Evolutionary conservation across 2,113 vertebrate genomes (phyloP), one percentile per base, ranked within the genome.

Genomic region (Hippoglossus stenolepis): DNA sequence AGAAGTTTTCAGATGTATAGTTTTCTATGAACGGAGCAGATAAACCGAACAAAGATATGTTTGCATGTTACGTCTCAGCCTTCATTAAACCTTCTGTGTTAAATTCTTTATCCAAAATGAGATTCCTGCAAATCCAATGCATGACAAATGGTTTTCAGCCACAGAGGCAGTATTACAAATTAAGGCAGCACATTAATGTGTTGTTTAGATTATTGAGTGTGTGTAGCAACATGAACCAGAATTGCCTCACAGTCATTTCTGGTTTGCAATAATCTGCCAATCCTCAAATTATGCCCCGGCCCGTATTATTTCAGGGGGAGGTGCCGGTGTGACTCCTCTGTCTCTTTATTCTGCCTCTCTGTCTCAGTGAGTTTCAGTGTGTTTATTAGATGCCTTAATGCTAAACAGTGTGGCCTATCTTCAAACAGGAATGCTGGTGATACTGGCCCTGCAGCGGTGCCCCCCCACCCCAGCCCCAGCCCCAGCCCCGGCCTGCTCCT

Each of bases 401-500:
- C 87, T 85, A 78, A 86, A 82, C 88, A 87, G 84, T 78, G 60
- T 83, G 80, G 91, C 90, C 91, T 92, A 92, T 94, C 94, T 92
- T 93, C 89, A 93, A 92, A 92, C 87, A 85, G 88, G 91, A 89
- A 86, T 73, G 60, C 90, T 93, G 90, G 87, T 93, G 87, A 86
- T 85, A 83, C 66, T 83, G 75, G 81, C 89, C 92, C 89, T 90
- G 86, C 82, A 93, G 93, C 86, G 51, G 79, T 87, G 83, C 75
- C 75, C 75, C 40, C 18, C 23, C 75, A 1, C 31, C 5, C 5
- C 40, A 14, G 20, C 21, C 62, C 5, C 40, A 14, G 20, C 21
- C 62, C 83, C 84, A 62, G 71, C 75, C 81, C 83, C 45, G 23
- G 80, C 59, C 90, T 85, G 73, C 84, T 85, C 71, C 85, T 89